Percentiles rank a stretch among this genome's conserved stretches.
Conservation (phyloP, 1,140 invertebrate species). For the Listronotus oregonensis region DNA sequence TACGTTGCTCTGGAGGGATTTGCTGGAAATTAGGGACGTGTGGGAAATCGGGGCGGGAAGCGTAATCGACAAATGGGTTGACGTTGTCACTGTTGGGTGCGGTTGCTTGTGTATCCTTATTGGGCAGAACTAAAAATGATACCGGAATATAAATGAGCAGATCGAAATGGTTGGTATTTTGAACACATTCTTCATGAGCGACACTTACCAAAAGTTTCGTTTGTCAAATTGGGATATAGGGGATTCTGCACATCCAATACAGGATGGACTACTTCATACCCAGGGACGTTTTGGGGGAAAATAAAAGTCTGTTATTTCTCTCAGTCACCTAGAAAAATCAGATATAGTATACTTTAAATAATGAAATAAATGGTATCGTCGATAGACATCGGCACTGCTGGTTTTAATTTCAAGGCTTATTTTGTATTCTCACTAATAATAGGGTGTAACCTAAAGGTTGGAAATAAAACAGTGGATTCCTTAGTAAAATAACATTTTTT, state of each 20-base stretch:
- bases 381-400: no score
- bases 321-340: background rate
- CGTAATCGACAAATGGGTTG: background rate
- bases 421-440: no score
- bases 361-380: no score
- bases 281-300: conserved; percentile 49
- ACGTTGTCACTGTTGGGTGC: background rate
- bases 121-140: background rate
- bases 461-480: no score
- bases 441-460: no score
- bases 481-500: no score
- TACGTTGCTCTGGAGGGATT: conserved; percentile 25
- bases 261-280: conserved; percentile 47
- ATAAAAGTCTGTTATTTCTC: conserved; percentile 41
- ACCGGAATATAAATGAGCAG: background rate
- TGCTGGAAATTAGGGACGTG: conserved; percentile 45
- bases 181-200: background rate
- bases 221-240: conserved; percentile 7
- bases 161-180: background rate
- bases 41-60: conserved; percentile 19
- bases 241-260: conserved; percentile 8
- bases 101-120: background rate
- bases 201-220: conserved; percentile 11
- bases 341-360: no score
- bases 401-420: no score